Conservation (phyloP, 2,797 vertebrate species). For the Coluber constrictor region DNA sequence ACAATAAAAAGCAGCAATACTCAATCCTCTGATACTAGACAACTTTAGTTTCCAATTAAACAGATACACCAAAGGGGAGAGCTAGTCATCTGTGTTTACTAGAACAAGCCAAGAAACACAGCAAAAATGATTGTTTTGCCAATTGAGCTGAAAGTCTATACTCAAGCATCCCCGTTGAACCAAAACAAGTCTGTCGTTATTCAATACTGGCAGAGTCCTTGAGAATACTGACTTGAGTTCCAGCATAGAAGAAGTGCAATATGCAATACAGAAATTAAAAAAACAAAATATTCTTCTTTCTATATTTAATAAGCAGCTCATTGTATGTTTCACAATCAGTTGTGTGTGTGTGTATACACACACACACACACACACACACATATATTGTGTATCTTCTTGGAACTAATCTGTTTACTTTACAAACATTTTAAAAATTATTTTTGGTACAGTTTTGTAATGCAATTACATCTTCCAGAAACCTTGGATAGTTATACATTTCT, state of each 20-base stretch:
- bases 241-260: not conserved
- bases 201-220: not conserved
- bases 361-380: not conserved
- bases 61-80: not conserved
- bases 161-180: not conserved
- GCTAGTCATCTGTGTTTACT: not conserved
- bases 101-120: not conserved
- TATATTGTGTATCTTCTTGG: not conserved
- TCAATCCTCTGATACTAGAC: not conserved
- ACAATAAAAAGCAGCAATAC: not conserved
- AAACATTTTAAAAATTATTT: not conserved
- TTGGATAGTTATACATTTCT: not conserved
- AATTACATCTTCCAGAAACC: not conserved
- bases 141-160: not conserved
- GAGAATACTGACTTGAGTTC: not conserved
- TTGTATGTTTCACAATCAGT: not conserved
- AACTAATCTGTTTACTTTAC: not conserved
- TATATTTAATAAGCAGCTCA: not conserved
- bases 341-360: not conserved
- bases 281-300: not conserved
- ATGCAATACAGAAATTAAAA: not conserved
- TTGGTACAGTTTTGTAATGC: not conserved
- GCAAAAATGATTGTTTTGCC: not conserved
- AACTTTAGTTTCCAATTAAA: not conserved
- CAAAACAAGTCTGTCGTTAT: not conserved